A percentile compares a stretch with the other conserved stretches of the same genome.
Conservation (phyloP, 1,140 invertebrate genomes). For the Paraescarpia echinospica region DNA sequence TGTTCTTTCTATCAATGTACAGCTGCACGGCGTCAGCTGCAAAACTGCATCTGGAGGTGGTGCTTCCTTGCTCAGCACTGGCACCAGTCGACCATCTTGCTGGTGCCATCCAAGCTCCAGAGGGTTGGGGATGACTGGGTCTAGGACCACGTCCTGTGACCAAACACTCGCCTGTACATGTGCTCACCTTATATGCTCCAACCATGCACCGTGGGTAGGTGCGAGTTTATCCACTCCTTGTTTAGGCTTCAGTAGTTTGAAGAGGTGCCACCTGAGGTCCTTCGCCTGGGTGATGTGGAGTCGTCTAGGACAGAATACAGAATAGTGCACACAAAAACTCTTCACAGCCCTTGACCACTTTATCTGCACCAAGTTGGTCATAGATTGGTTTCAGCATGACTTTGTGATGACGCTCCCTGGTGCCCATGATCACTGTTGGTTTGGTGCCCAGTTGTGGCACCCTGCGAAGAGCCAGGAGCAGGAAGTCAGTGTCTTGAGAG, state of each 20-base stretch:
- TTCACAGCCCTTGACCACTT: neutral
- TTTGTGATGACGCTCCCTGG: neutral
- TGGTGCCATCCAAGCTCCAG: too few relatives aligned
- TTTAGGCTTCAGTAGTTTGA: neutral
- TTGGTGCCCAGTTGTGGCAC: neutral
- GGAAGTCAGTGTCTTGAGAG: conserved; percentile 13
- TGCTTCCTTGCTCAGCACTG: too few relatives aligned
- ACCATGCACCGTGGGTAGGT: neutral
- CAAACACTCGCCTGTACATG: too few relatives aligned
- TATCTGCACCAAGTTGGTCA: neutral
- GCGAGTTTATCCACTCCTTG: conserved; percentile 3
- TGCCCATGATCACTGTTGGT: conserved; percentile 12
- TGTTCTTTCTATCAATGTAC: neutral
- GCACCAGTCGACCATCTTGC: too few relatives aligned
- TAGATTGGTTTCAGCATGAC: conserved; percentile 11
- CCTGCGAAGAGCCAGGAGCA: too few relatives aligned
- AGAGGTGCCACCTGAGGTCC: neutral
- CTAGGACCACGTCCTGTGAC: neutral
- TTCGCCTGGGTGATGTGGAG: neutral
- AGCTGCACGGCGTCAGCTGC: neutral
- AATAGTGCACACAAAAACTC: neutral
- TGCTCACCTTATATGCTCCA: too few relatives aligned
- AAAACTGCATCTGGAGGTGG: neutral
- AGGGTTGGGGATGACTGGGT: neutral
- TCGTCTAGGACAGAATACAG: neutral